Base-by-base conservation (phyloP, 2,888 invertebrate genomes). In the Acleris emargana region DNA sequence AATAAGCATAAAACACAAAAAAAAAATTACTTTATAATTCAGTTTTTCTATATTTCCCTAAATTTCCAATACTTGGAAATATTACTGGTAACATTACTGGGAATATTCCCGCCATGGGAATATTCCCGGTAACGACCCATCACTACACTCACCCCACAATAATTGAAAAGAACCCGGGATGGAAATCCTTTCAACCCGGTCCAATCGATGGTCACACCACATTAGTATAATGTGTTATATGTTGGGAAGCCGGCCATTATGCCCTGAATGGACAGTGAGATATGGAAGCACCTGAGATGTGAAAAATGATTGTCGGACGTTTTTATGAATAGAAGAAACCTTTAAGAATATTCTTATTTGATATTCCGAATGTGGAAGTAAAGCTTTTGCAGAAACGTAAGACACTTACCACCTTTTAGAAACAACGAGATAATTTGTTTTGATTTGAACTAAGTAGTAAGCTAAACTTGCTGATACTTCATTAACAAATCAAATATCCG, bases 141-240 rank as follows among this genome's bases (percentile, higher is more conserved):
- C 90, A 83, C 88, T 82, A 89, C 90, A 83, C 88, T 82, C 72
- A 71, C 68, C 68, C 68, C 68, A 76, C 73, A 71, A 69, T 72
- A 69, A 76, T 77, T 80, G 79, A 75, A 81, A 81, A 77, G 83
- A 81, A 84, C 84, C 83, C 84, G 80, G 80, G 78, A 83, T 77
- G 80, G 75, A 82, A 86, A 87, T 86, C 88, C 89, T 83, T 86
- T 86, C 83, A 73, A 74, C 79, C 79, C 80, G 76, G 80, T 84
- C 84, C 85, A 82, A 85, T 87, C 88, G 88, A 45, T 85, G 77
- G 71, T 64, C 70, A 71, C 73, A 71, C 74, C 73, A 87, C 85
- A 87, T 86, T 84, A 72, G 76, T 61, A 61, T 58, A 49, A 58
- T 58, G 38, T 55, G 28, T 25, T 38, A 51, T 67, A 47, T 62